These are phyloP conservation scores for Elymnias hypermnestra DNA, from an alignment of 1,140 invertebrate genomes.

Conservation along the genomic window DNA sequence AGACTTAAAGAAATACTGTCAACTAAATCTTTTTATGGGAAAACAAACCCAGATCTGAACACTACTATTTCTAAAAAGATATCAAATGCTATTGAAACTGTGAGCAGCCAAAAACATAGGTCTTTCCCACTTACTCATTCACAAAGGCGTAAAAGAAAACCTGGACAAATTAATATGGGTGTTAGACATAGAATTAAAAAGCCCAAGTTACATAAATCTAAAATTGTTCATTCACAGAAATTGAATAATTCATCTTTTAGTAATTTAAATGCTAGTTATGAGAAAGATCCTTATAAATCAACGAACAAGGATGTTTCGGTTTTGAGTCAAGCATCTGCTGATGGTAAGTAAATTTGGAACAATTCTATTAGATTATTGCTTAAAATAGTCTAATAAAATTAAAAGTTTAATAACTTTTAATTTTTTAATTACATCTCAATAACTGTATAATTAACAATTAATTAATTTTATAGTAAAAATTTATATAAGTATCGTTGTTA, in stretches of 20 bases:
- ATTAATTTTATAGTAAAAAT: too few relatives aligned
- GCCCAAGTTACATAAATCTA: constrained; percentile 66
- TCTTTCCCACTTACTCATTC: constrained; percentile 34
- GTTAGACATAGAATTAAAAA: constrained; percentile 76
- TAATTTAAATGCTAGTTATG: constrained; percentile 27
- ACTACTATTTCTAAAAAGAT: constrained; percentile 48
- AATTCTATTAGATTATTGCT: too few relatives aligned
- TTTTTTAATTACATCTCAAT: too few relatives aligned
- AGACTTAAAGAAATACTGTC: constrained; percentile 66
- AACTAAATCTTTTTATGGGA: constrained; percentile 76
- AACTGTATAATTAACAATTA: too few relatives aligned
- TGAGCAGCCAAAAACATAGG: constrained; percentile 28
- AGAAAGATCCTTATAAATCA: constrained; percentile 27
- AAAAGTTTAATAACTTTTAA: too few relatives aligned
- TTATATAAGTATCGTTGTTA: too few relatives aligned
- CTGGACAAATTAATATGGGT: constrained; percentile 77
- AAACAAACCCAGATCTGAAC: constrained; percentile 61
- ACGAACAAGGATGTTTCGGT: constrained; percentile 36
- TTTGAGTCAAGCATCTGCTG: constrained; percentile 29
- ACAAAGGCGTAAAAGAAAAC: constrained; percentile 45
- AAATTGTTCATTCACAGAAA: constrained; percentile 11
- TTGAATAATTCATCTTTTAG: constrained; percentile 15
- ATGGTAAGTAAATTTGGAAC: too few relatives aligned
- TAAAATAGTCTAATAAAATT: too few relatives aligned
- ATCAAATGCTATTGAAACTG: constrained; percentile 49